Conservation (phyloP, 2,113 vertebrate species). For the Eonycteris spelaea region DNA sequence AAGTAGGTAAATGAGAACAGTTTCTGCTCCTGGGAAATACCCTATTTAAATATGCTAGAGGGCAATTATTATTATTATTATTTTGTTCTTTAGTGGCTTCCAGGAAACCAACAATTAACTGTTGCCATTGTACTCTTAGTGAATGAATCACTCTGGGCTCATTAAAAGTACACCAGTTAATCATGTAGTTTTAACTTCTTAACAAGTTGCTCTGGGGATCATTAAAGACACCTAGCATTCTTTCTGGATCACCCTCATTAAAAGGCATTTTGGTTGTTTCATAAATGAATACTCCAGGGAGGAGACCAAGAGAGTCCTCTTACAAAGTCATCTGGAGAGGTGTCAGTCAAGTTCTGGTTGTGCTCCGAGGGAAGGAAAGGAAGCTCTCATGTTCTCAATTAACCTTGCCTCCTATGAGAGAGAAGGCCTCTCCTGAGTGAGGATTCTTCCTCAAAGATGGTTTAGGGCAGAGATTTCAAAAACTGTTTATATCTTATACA, state of each 20-base stretch:
- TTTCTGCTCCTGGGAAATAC: not conserved
- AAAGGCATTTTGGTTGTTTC: not conserved
- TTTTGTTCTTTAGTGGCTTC: not conserved
- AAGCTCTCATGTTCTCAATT: not conserved
- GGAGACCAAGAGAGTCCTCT: not conserved
- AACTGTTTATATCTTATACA: not conserved
- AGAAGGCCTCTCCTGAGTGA: not conserved
- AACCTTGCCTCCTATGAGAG: not conserved
- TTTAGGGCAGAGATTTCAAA: not conserved
- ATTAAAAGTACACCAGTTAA: constrained; percentile 52
- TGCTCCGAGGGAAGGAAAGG: not conserved
- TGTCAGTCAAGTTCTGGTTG: not conserved
- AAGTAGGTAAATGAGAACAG: not conserved
- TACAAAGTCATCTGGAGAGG: constrained; percentile 3
- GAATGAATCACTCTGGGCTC: constrained; percentile 35
- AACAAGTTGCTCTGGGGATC: constrained; percentile 22
- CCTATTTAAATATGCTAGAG: not conserved
- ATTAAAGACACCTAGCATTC: not conserved
- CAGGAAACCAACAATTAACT: constrained; percentile 36
- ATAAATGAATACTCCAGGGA: not conserved
- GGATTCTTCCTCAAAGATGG: not conserved
- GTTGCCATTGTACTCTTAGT: constrained; percentile 41
- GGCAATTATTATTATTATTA: not conserved
- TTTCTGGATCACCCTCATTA: not conserved
- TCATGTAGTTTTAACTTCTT: constrained; percentile 14